Evolutionary conservation across 2,797 vertebrate genomes (phyloP).

Genomic region (Paratrypauchen microcephalus): DNA sequence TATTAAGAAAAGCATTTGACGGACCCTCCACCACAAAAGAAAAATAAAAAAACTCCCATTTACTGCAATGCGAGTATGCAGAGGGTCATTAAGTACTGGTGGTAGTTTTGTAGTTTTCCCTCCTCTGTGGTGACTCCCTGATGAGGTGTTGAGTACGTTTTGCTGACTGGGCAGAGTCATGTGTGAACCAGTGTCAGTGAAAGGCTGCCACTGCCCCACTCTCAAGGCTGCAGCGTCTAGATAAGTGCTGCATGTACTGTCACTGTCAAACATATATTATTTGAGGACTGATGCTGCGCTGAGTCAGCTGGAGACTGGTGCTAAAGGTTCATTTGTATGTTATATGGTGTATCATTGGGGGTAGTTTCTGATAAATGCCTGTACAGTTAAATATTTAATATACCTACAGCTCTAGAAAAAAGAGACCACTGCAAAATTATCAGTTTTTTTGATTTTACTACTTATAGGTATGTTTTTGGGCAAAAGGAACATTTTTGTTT

Average conservation of each 20-base stretch:
- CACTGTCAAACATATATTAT: conserved; percentile 37
- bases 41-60: not conserved
- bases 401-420: too few relatives aligned
- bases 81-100: conserved; percentile 9
- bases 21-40: too few relatives aligned
- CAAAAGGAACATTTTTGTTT: too few relatives aligned
- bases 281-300: conserved; percentile 13
- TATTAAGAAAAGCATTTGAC: too few relatives aligned
- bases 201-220: conserved; percentile 51
- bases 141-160: conserved; percentile 17
- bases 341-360: not conserved
- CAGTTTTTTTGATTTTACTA: too few relatives aligned
- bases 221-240: conserved; percentile 22
- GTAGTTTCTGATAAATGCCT: not conserved
- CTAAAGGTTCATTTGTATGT: not conserved
- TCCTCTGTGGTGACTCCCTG: conserved; percentile 17
- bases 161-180: conserved; percentile 50
- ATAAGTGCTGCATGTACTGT: conserved; percentile 50
- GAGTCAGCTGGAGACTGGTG: not conserved
- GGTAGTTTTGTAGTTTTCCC: conserved; percentile 7
- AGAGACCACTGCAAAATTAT: too few relatives aligned
- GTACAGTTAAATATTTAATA: not conserved
- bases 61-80: not conserved
- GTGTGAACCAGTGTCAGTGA: conserved; percentile 36
- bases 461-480: too few relatives aligned